Percentiles rank a stretch among this genome's conserved stretches.
Conservation (phyloP, 2,888 invertebrate species). For the Oligia latruncula region DNA sequence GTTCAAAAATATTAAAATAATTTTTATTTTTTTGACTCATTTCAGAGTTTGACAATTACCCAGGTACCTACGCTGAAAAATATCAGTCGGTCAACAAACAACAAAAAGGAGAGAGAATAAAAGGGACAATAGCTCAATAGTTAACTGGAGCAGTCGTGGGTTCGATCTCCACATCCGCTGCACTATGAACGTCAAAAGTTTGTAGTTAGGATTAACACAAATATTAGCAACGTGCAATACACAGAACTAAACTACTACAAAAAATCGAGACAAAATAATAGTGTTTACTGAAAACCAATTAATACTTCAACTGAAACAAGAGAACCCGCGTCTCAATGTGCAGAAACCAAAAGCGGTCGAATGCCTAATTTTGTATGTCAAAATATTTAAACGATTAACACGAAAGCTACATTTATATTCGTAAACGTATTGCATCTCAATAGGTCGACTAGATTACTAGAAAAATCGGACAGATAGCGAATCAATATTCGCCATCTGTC, state of each 20-base stretch:
- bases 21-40: not conserved
- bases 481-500: slow-evolving; percentile 2
- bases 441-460: slow-evolving; percentile 27
- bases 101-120: not conserved
- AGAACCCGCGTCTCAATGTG: not conserved
- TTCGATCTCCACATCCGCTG: not conserved
- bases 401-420: slow-evolving; percentile 32
- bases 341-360: not conserved
- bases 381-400: slow-evolving; percentile 34
- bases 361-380: slow-evolving; percentile 33
- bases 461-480: slow-evolving; percentile 12
- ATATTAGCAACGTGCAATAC: not conserved
- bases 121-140: not conserved
- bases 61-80: not conserved
- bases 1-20: slow-evolving; percentile 11
- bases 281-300: not conserved
- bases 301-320: not conserved
- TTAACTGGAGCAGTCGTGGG: not conserved
- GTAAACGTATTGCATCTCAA: slow-evolving; percentile 42
- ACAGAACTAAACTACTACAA: no score
- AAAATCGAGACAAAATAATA: not conserved
- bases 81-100: not conserved
- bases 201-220: not conserved
- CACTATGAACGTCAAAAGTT: not conserved
- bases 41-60: not conserved